A percentile compares a stretch with the other conserved stretches of the same genome.
These are phyloP conservation scores for Zophobas atratus DNA, from an alignment of 1,140 invertebrate species.

Conservation along the genomic window DNA sequence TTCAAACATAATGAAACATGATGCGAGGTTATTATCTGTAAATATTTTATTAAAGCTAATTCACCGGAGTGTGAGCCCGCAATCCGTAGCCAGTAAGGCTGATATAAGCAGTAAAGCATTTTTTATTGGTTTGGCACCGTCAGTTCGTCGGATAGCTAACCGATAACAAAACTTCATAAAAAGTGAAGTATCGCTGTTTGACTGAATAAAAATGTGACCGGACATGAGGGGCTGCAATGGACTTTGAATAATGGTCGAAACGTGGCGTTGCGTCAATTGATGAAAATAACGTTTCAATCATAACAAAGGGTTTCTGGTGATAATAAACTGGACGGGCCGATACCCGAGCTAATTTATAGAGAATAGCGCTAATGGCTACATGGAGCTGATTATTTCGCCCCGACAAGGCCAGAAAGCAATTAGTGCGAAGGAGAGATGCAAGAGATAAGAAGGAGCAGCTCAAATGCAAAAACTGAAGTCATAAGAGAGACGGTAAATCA, in stretches of 20 bases:
- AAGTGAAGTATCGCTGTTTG: slow-evolving; percentile 29
- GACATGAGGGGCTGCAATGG: slow-evolving; percentile 11
- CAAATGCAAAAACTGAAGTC: slow-evolving; percentile 50
- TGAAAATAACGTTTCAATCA: slow-evolving; percentile 49
- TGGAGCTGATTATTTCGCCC: slow-evolving; percentile 57
- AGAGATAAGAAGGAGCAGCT: slow-evolving; percentile 41
- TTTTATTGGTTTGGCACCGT: slow-evolving; percentile 31
- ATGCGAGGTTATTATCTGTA: slow-evolving; percentile 48
- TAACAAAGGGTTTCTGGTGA: neutral
- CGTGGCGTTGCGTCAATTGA: slow-evolving; percentile 30
- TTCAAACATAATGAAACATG: slow-evolving; percentile 41
- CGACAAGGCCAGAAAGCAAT: slow-evolving; percentile 54
- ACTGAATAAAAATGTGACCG: slow-evolving; percentile 27
- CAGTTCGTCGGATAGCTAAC: slow-evolving; percentile 5
- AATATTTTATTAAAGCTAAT: slow-evolving; percentile 51
- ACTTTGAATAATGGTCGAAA: slow-evolving; percentile 25
- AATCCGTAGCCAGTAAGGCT: slow-evolving; percentile 22
- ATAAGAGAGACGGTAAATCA: slow-evolving; percentile 52
- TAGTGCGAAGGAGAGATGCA: slow-evolving; percentile 47
- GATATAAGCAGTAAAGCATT: neutral
- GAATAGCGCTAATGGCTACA: slow-evolving; percentile 57
- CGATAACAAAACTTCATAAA: slow-evolving; percentile 34
- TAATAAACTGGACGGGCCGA: slow-evolving; percentile 51
- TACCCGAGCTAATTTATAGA: slow-evolving; percentile 55
- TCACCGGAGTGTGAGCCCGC: slow-evolving; percentile 26